Evolutionary conservation across 2,888 invertebrate species (phyloP), one percentile per base, ranked within the genome.

Genomic region (Torymus auratus): DNA sequence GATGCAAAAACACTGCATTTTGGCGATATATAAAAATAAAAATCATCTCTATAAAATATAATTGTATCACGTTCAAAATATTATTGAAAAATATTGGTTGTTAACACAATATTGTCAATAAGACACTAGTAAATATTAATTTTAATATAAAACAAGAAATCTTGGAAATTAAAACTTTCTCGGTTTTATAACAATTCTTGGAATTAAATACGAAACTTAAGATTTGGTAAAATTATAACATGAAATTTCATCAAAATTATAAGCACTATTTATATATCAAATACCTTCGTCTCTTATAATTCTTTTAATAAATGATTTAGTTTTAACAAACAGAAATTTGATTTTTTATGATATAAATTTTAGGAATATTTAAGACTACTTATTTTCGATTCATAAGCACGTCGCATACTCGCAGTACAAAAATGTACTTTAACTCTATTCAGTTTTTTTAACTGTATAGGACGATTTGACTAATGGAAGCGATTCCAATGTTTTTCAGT

Each of bases 11-110:
- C 14, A 74, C 65, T 80, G 72, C 72, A 75, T 28, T 68, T 79
- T 62, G 60, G 53, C 20, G 50, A 73, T 70, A 80, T 83, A 82
- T 74, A 83, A 83, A 82, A 82, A 83, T 83, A 83, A 83, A 82
- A 83, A 83, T 79, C 56, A 78, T 83, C 76, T 83, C 67, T 82
- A 82, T 83, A 83, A 83, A 83, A 82, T 83, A 82, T 75, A 82
- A 78, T 71, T 75, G 53, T 74, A 81, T 83, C 75, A 78, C 72
- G 52, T 64, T 79, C 56, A 79, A 79, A 81, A 83, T 67, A 81
- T 77, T 79, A 20, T 67, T 83, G 76, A 76, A 78, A 79, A 78
- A 72, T 76, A 77, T 74, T 77, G 60, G 76, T 81, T 62, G 15
- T 78, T 78, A 79, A 83, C 72, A 74, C 70, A 83, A 81, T 78